Percentiles rank a stretch among this genome's conserved stretches.
Evolutionary conservation across 2,888 invertebrate genomes (phyloP).

Genomic region (Miltochrista miniata): DNA sequence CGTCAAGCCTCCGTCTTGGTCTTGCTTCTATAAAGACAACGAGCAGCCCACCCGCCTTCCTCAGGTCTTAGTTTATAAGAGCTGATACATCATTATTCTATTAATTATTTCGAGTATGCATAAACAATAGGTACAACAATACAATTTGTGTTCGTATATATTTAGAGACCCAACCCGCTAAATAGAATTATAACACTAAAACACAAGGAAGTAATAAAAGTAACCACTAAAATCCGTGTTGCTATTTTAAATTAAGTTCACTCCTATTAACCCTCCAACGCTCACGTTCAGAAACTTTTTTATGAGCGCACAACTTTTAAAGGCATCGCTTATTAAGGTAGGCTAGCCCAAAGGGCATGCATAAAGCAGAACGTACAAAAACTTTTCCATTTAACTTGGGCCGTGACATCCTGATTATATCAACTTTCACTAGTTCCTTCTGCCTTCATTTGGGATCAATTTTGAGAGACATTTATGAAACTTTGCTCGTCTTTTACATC

Average conservation of each 20-base stretch:
- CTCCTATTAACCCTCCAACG: conserved; percentile 36
- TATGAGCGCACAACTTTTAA: conserved; percentile 50
- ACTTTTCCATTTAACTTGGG: conserved; percentile 77
- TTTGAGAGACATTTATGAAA: conserved; percentile 24
- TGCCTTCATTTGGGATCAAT: conserved; percentile 38
- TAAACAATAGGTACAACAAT: too few relatives aligned
- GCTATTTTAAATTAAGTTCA: conserved; percentile 36
- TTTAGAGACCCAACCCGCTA: not conserved
- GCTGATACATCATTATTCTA: too few relatives aligned
- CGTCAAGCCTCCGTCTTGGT: too few relatives aligned
- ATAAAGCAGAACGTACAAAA: conserved; percentile 58
- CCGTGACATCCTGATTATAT: conserved; percentile 65
- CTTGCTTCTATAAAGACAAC: too few relatives aligned
- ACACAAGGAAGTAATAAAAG: not conserved
- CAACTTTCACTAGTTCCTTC: conserved; percentile 40
- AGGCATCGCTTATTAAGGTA: conserved; percentile 56
- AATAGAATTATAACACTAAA: not conserved
- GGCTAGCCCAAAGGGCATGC: conserved; percentile 57
- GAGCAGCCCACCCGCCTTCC: too few relatives aligned
- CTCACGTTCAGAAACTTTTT: conserved; percentile 50
- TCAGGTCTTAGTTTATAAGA: too few relatives aligned
- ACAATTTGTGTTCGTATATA: too few relatives aligned
- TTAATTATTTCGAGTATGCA: too few relatives aligned
- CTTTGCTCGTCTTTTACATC: conserved; percentile 9
- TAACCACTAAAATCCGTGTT: conserved; percentile 13